These are phyloP conservation scores for Mormyrus lacerda DNA, from an alignment of 2,113 vertebrate species.

Conservation along the genomic window DNA sequence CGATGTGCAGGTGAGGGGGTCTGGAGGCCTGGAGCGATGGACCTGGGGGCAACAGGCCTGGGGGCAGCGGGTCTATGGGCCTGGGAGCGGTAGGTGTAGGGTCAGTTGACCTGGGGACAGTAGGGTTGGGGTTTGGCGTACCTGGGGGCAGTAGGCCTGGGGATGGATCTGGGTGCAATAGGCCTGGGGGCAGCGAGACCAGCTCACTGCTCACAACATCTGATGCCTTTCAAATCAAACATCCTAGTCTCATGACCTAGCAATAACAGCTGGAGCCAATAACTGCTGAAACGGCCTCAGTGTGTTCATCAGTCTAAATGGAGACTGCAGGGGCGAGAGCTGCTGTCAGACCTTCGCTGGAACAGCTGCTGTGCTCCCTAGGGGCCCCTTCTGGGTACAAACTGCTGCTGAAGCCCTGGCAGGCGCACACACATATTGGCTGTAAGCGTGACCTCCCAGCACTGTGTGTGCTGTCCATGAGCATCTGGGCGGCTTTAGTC, in stretches of 20 bases:
- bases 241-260: neutral
- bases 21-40: neutral
- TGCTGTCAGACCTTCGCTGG: neutral
- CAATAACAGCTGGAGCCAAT: neutral
- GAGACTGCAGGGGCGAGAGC: neutral
- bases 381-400: neutral
- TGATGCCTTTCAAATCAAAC: neutral
- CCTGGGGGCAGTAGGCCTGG: neutral
- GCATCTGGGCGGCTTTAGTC: neutral
- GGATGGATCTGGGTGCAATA: neutral
- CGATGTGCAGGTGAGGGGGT: constrained; percentile 82
- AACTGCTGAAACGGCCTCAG: neutral
- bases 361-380: neutral
- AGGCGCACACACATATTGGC: neutral
- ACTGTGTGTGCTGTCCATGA: neutral
- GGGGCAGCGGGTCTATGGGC: constrained; percentile 14
- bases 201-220: neutral
- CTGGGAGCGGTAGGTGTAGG: neutral
- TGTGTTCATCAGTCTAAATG: neutral
- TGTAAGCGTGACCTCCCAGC: neutral
- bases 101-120: neutral
- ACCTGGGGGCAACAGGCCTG: neutral
- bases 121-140: neutral
- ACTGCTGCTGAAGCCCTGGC: neutral
- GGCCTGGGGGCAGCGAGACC: neutral